Base-by-base conservation (phyloP, 2,888 invertebrate genomes). In the Actias luna region DNA sequence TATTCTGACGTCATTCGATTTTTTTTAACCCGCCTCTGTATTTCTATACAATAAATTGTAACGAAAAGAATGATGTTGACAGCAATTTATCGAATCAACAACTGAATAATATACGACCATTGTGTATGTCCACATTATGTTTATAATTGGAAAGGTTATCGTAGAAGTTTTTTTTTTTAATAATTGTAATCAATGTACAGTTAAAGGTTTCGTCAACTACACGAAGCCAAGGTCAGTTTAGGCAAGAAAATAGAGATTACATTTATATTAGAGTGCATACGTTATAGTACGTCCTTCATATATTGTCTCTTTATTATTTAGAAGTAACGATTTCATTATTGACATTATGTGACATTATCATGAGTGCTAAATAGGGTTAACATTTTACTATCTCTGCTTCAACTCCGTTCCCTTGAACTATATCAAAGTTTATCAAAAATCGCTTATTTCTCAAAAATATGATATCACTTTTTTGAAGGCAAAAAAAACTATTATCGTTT, bases 1-100 rank as follows among this genome's bases (percentile, higher is more conserved):
- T 80, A 85, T 74, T 88, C 85, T 64, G 78, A 78, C 61, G 80
- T 71, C 88, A 88, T 88, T 80, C 64, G 72, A 73, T 65, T n/a
- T n/a, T n/a, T n/a, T n/a, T n/a, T n/a, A n/a, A n/a, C n/a, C n/a
- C n/a, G n/a, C n/a, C n/a, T n/a, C n/a, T n/a, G n/a, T n/a, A n/a
- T n/a, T n/a, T n/a, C n/a, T n/a, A 25, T 50, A 2, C 12, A 25
- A 3, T 12, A 22, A 22, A 12, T 4, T 25, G 16, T 12, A 50
- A 50, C 22, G 8, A 62, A 0, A 25, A 18, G 27, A 64, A 64
- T n/a, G 69, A 67, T 80, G 78, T 77, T 72, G 64, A 64, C 76
- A 60, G 74, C 67, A 66, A 66, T 73, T 80, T 78, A 71, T 72
- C 69, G 64, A 73, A 65, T 60, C 62, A 65, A 58, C 64, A 66